phyloP scores from a whole-genome alignment of 2,113 vertebrate genomes.

The Chlorodrepanis virens region DNA sequence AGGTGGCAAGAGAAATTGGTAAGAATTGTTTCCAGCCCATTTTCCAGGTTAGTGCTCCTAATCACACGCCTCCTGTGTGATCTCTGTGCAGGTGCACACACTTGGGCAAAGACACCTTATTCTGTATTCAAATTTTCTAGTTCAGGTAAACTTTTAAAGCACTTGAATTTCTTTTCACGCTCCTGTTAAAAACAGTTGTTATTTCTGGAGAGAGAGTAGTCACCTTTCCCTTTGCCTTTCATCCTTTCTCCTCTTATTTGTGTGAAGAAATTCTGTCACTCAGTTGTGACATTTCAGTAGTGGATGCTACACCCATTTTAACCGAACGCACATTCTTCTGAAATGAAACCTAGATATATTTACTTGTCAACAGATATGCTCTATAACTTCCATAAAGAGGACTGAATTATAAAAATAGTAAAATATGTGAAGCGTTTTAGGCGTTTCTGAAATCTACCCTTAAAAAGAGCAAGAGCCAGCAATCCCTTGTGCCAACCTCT shows the following conservation, averaged over 20 bases:
- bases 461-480: constrained; percentile 24
- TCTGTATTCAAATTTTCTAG: not conserved
- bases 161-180: not conserved
- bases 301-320: not conserved
- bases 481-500: not conserved
- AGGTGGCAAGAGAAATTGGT: constrained; percentile 53
- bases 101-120: not conserved
- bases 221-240: not conserved
- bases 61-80: not conserved
- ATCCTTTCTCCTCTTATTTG: constrained; percentile 3
- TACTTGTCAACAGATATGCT: not conserved
- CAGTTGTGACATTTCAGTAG: constrained; percentile 42
- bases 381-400: not conserved
- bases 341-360: constrained; percentile 34
- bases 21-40: constrained; percentile 6
- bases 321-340: constrained; percentile 23
- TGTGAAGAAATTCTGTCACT: constrained; percentile 5
- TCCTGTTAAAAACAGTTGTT: not conserved
- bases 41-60: constrained; percentile 41
- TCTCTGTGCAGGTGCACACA: not conserved
- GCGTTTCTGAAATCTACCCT: constrained; percentile 20
- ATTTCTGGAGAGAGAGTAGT: not conserved
- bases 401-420: constrained; percentile 14
- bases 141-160: not conserved
- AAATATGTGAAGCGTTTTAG: not conserved